Evolutionary conservation across 2,113 vertebrate genomes (phyloP).

Genomic region (Chloropsis hardwickii): DNA sequence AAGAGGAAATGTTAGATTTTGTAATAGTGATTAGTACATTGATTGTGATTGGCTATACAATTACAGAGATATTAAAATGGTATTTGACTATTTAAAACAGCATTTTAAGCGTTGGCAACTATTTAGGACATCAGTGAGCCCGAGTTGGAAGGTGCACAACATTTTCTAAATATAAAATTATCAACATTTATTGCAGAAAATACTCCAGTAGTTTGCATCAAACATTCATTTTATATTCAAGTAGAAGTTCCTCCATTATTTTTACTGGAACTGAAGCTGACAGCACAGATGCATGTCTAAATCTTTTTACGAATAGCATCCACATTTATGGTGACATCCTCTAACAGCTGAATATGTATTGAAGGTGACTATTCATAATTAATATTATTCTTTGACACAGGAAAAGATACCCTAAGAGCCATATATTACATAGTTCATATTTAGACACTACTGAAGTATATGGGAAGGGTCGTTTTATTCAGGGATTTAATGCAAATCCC

Average conservation of each 20-base stretch:
- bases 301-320: not conserved
- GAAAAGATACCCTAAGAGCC: not conserved
- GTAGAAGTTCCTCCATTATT: not conserved
- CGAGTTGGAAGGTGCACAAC: not conserved
- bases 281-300: not conserved
- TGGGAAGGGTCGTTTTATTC: not conserved
- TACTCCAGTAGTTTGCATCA: too few species aligned
- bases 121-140: not conserved
- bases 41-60: not conserved
- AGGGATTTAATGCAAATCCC: not conserved
- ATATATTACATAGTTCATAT: not conserved
- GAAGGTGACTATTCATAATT: not conserved
- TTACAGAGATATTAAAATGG: not conserved
- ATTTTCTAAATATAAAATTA: not conserved
- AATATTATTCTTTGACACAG: not conserved
- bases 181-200: not conserved
- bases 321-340: not conserved
- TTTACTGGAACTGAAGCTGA: not conserved
- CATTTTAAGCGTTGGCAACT: not conserved
- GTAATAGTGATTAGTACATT: not conserved
- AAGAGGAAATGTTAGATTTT: constrained; percentile 21
- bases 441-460: not conserved
- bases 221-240: not conserved
- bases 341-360: not conserved
- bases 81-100: not conserved